phyloP scores from a whole-genome alignment of 30 jellyfish, hydroid and myxozoan genomes.

The Rhopilema esculentum region DNA sequence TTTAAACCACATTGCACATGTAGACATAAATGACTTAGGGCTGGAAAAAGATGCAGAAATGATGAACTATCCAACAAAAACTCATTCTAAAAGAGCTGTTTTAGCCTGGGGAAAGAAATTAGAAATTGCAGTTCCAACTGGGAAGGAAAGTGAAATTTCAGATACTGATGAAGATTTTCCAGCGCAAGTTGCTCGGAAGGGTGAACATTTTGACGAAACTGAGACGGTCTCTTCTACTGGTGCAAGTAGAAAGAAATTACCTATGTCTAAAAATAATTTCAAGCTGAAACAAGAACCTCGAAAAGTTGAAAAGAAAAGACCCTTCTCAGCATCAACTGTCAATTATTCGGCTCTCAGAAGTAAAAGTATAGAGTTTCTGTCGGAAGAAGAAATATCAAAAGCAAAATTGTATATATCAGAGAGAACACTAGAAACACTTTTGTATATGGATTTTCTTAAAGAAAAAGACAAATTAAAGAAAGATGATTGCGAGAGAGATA shows the following conservation, averaged over 20 bases:
- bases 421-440: slow-evolving; percentile 36
- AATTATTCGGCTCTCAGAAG: slow-evolving; percentile 5
- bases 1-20: too few species aligned
- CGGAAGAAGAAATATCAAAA: slow-evolving; percentile 28
- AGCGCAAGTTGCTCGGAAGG: not conserved
- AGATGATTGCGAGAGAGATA: not conserved
- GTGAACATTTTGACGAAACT: too few species aligned
- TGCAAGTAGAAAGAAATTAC: not conserved
- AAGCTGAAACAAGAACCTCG: not conserved
- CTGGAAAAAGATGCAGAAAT: too few species aligned
- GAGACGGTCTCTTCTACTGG: not conserved
- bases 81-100: not conserved
- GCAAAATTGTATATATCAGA: slow-evolving; percentile 37
- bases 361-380: slow-evolving; percentile 53
- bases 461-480: slow-evolving; percentile 19
- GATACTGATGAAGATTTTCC: not conserved
- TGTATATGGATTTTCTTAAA: slow-evolving; percentile 37
- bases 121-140: not conserved
- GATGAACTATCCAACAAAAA: not conserved
- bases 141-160: not conserved
- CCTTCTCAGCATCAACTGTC: slow-evolving; percentile 47
- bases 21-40: too few species aligned
- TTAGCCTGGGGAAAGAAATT: not conserved
- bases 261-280: not conserved
- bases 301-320: slow-evolving; percentile 5